These are phyloP conservation scores for Bombus haemorrhoidalis DNA, from an alignment of 1,140 invertebrate genomes.

Conservation along the genomic window DNA sequence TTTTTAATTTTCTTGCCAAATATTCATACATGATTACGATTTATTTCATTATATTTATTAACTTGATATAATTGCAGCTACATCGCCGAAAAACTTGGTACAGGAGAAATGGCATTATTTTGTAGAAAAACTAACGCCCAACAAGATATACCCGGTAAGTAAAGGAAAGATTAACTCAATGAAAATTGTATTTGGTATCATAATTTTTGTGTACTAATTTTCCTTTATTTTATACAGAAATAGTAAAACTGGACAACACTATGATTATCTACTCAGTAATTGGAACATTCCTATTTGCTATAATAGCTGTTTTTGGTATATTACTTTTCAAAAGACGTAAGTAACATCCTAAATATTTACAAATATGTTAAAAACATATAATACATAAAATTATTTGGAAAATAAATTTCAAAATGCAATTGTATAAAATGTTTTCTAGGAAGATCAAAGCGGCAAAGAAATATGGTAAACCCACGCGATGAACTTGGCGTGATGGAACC, in stretches of 20 bases:
- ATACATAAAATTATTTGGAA: background rate
- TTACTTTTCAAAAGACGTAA: slow-evolving; percentile 37
- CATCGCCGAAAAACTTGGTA: slow-evolving; percentile 37
- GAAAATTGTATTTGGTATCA: background rate
- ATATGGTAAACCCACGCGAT: slow-evolving; percentile 37
- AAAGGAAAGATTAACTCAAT: background rate
- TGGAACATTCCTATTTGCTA: background rate
- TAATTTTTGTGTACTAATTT: slow-evolving; percentile 17
- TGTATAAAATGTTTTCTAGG: slow-evolving; percentile 43
- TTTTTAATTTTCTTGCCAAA: background rate
- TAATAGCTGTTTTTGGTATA: background rate
- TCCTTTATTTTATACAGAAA: background rate
- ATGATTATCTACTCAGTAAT: background rate
- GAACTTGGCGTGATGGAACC: slow-evolving; percentile 64
- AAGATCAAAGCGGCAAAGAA: slow-evolving; percentile 37
- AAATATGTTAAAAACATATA: background rate
- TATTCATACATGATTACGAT: background rate
- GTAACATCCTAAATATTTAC: background rate
- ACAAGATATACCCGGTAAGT: slow-evolving; percentile 15
- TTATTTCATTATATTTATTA: background rate
- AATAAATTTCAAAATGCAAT: background rate
- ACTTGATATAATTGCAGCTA: slow-evolving; percentile 34
- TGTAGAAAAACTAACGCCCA: slow-evolving; percentile 30
- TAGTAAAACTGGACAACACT: too few species aligned
- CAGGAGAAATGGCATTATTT: slow-evolving; percentile 34